These are phyloP conservation scores for Catalaphyllia jardinei DNA, from an alignment of 64 coral and sea anemone species.

Conservation along the genomic window DNA sequence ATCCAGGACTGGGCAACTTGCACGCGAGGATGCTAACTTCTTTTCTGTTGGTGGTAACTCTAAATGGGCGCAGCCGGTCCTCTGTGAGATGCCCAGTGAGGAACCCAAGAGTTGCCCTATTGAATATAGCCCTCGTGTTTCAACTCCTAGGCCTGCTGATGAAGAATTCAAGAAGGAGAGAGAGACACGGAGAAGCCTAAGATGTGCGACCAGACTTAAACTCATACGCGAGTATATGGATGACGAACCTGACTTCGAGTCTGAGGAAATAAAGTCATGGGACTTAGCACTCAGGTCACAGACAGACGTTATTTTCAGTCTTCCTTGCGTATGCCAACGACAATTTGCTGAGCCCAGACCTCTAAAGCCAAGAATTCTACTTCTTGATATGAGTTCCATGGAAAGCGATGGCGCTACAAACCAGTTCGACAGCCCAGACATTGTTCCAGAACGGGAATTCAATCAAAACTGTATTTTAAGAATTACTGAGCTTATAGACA, in stretches of 20 bases:
- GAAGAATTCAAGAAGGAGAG: background rate
- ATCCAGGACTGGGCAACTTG: background rate
- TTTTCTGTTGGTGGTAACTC: background rate
- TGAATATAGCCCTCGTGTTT: background rate
- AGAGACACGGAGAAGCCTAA: background rate
- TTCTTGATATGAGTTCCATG: background rate
- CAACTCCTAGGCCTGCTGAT: background rate
- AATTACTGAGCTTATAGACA: no score
- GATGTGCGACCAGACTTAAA: background rate
- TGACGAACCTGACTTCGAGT: constrained; percentile 37
- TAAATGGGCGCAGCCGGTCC: constrained; percentile 18
- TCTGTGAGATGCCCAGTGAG: constrained; percentile 5
- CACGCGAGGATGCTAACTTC: background rate
- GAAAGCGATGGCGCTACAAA: background rate
- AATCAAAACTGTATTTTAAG: background rate
- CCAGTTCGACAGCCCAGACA: background rate
- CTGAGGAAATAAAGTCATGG: constrained; percentile 8
- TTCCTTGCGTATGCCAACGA: constrained; percentile 2
- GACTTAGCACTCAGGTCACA: constrained; percentile 18
- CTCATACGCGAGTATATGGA: constrained; percentile 14
- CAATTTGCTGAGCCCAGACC: background rate
- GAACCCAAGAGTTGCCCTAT: background rate
- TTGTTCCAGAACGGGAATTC: background rate
- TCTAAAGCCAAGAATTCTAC: constrained; percentile 16
- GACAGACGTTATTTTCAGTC: constrained; percentile 25